phyloP scores from a whole-genome alignment of 1,140 invertebrate species.

The Aricia agestis region DNA sequence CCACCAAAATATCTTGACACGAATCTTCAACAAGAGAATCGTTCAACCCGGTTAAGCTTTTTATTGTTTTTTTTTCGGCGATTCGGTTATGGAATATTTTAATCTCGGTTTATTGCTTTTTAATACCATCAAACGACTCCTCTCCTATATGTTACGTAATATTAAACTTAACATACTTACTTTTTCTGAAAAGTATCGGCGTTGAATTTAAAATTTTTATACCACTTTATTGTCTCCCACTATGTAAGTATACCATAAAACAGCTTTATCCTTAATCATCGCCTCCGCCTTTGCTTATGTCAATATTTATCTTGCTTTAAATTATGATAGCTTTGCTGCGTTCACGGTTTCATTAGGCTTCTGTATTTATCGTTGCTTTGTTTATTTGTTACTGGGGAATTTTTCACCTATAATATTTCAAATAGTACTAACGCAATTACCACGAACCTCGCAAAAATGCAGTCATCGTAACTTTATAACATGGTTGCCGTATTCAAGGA shows the following conservation, averaged over 20 bases:
- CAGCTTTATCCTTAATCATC: background rate
- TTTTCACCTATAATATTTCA: background rate
- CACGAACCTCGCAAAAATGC: background rate
- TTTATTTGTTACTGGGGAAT: background rate
- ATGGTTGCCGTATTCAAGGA: background rate
- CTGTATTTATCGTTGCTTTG: background rate
- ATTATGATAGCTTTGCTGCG: background rate
- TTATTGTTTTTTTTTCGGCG: constrained; percentile 21
- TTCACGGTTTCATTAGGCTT: background rate
- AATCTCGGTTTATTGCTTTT: background rate
- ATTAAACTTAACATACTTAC: background rate
- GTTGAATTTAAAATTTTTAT: background rate
- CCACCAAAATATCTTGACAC: constrained; percentile 32
- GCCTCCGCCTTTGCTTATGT: background rate
- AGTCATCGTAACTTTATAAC: background rate
- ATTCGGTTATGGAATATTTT: background rate
- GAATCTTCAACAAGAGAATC: constrained; percentile 20
- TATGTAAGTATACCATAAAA: background rate
- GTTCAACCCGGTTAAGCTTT: constrained; percentile 29
- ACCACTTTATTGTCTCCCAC: background rate
- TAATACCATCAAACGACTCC: constrained; percentile 2
- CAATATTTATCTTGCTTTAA: background rate
- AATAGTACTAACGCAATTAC: too few relatives aligned
- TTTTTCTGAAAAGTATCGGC: background rate
- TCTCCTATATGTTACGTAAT: background rate